Evolutionary conservation across 2,797 vertebrate species (phyloP).

Genomic region (Anguilla anguilla): DNA sequence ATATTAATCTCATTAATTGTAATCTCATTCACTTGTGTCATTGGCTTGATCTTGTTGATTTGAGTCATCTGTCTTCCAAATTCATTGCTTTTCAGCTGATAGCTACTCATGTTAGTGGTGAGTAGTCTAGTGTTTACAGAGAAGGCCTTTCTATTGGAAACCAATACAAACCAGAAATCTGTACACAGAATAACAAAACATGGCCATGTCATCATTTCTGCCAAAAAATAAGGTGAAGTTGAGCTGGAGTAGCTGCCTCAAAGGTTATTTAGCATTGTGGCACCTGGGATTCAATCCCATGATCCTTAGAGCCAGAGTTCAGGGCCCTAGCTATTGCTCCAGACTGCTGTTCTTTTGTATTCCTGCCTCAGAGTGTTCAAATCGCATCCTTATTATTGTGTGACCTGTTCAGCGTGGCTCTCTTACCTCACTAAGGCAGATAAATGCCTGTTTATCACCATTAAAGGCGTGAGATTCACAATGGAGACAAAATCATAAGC

Average conservation of each 20-base stretch:
- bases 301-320: not conserved
- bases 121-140: no score
- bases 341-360: not conserved
- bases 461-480: not conserved
- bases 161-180: no score
- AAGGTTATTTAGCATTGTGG: not conserved
- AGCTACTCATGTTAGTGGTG: no score
- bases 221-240: not conserved
- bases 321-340: not conserved
- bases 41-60: no score
- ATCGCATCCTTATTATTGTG: not conserved
- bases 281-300: not conserved
- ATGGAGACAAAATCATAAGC: not conserved
- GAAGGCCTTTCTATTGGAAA: no score
- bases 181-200: no score
- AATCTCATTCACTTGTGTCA: no score
- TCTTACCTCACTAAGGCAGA: not conserved
- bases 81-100: no score
- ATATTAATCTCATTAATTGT: no score
- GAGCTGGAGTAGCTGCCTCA: not conserved
- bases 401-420: not conserved
- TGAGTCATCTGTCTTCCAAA: no score
- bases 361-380: not conserved
- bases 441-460: not conserved
- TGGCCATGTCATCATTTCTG: no score